A percentile compares a stretch with the other conserved stretches of the same genome.
Evolutionary conservation across 2,113 vertebrate species (phyloP).

Genomic region (Stigmatopora argus): DNA sequence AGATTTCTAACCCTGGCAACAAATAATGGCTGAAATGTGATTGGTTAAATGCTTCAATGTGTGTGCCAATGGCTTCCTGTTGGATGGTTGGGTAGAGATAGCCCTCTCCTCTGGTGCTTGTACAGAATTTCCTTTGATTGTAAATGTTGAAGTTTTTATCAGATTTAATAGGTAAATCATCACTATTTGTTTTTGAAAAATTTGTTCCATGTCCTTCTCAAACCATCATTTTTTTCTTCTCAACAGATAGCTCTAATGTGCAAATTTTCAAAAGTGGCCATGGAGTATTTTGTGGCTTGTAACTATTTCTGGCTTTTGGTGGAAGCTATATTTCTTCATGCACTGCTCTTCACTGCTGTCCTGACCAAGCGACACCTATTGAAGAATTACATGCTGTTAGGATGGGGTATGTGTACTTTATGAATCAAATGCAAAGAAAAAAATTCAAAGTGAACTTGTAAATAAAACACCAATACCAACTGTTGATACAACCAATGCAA

Average conservation of each 20-base stretch:
- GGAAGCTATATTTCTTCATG: constrained; percentile 89
- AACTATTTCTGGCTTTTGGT: constrained; percentile 92
- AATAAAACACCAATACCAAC: neutral
- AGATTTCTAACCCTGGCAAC: too few relatives aligned
- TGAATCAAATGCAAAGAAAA: neutral
- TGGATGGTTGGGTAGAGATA: too few relatives aligned
- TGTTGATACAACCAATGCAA: neutral
- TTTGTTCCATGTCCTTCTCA: neutral
- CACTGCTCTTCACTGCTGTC: constrained; percentile 78
- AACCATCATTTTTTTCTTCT: constrained; percentile 3
- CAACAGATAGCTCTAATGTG: constrained; percentile 74
- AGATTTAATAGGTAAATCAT: too few relatives aligned
- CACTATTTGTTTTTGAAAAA: neutral
- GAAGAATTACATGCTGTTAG: constrained; percentile 82
- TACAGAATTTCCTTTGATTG: too few relatives aligned
- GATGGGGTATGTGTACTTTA: constrained; percentile 78
- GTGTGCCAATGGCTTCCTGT: too few relatives aligned
- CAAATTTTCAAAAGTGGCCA: constrained; percentile 77
- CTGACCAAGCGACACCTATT: constrained; percentile 79
- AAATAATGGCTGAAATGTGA: too few relatives aligned
- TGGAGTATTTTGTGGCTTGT: constrained; percentile 89
- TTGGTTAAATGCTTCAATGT: too few relatives aligned
- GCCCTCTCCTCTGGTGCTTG: too few relatives aligned
- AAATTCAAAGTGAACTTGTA: neutral
- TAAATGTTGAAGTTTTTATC: too few relatives aligned